Conservation (phyloP, 2,797 vertebrate species). For the Sphaeramia orbicularis region DNA sequence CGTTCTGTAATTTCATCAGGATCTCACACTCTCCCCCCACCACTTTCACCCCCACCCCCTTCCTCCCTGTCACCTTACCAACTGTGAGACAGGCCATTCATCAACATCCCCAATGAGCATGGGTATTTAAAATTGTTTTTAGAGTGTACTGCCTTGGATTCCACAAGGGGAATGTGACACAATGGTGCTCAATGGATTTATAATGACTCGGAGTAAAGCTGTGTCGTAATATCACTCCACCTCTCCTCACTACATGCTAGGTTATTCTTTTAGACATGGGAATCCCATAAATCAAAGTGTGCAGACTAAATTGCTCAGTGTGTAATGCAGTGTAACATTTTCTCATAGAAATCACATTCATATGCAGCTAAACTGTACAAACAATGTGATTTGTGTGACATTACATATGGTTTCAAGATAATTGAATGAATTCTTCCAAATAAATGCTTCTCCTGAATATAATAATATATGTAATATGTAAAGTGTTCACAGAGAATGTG, state of each 20-base stretch:
- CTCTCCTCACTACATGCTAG: conserved; percentile 19
- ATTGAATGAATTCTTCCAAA: no score
- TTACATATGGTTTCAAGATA: no score
- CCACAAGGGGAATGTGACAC: conserved; percentile 46
- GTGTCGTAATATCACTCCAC: conserved; percentile 67
- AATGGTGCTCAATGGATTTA: conserved; percentile 64
- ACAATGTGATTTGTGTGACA: no score
- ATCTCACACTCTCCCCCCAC: conserved; percentile 42
- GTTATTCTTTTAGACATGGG: conserved; percentile 32
- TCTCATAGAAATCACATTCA: no score
- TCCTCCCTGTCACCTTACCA: conserved; percentile 32
- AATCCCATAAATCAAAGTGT: conserved; percentile 50
- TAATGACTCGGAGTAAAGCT: conserved; percentile 66
- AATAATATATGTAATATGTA: no score
- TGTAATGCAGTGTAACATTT: no score
- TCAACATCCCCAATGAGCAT: conserved; percentile 69
- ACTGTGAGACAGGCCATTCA: conserved; percentile 68
- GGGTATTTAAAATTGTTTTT: conserved; percentile 75
- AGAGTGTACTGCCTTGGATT: conserved; percentile 60
- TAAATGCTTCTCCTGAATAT: no score
- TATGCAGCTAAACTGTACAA: no score
- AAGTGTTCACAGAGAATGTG: no score
- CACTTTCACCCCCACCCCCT: conserved; percentile 10
- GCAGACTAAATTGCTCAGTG: background rate
- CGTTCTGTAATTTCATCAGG: conserved; percentile 82